These are phyloP conservation scores for Alauda arvensis DNA, from an alignment of 2,797 vertebrate genomes.

Conservation along the genomic window DNA sequence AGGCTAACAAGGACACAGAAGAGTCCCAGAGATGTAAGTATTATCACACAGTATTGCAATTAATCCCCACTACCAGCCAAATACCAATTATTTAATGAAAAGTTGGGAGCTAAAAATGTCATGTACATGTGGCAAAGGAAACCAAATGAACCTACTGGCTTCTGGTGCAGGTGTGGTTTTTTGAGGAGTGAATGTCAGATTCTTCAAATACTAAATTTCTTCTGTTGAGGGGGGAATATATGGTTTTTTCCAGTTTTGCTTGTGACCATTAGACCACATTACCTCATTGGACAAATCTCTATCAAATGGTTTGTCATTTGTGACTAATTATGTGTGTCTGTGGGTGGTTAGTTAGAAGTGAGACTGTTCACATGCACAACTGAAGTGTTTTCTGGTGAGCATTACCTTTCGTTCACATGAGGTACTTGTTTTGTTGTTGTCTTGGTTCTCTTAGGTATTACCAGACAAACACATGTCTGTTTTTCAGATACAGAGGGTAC, in stretches of 20 bases:
- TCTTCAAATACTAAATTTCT: not conserved
- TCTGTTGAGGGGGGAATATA: not conserved
- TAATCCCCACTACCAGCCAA: not conserved
- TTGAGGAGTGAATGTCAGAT: not conserved
- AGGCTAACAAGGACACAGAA: conserved; percentile 88
- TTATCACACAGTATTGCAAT: not conserved
- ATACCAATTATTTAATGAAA: not conserved
- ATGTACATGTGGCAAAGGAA: not conserved
- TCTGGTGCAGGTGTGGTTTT: not conserved
- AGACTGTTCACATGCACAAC: not conserved
- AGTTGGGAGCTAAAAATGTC: not conserved
- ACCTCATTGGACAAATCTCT: not conserved
- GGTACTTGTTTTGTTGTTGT: not conserved
- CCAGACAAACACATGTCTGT: not conserved
- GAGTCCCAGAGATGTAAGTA: conserved; percentile 88
- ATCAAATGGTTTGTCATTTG: not conserved
- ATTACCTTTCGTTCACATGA: not conserved
- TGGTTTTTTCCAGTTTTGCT: not conserved
- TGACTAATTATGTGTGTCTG: not conserved
- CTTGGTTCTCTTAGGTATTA: not conserved
- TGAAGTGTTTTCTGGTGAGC: not conserved
- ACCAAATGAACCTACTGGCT: not conserved
- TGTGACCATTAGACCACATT: not conserved
- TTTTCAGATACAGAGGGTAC: not conserved
- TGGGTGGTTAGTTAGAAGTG: not conserved